A percentile compares a stretch with the other conserved stretches of the same genome.
These are phyloP conservation scores for Lycaon pictus DNA, from an alignment of 2,113 vertebrate genomes.

Conservation along the genomic window DNA sequence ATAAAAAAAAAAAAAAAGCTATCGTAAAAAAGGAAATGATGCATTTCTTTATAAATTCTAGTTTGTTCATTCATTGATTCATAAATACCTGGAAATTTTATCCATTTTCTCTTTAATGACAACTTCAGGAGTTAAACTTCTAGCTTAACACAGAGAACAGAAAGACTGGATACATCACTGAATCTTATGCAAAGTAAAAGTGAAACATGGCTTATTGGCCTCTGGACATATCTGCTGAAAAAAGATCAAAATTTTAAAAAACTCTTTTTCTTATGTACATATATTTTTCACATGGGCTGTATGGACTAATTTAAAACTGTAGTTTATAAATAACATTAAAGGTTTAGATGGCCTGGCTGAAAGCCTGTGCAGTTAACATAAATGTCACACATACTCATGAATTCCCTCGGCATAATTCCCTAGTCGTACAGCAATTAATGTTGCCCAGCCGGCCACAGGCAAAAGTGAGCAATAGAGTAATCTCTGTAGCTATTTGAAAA, in stretches of 20 bases:
- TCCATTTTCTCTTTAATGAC: neutral
- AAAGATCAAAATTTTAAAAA: neutral
- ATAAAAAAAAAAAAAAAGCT: neutral
- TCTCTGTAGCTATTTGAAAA: constrained; percentile 51
- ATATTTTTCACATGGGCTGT: neutral
- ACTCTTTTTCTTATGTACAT: neutral
- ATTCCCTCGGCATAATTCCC: neutral
- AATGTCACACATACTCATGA: constrained; percentile 48
- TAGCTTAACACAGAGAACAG: neutral
- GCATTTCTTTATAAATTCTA: neutral
- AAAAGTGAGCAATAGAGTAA: neutral
- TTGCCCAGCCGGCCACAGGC: neutral
- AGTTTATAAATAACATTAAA: neutral
- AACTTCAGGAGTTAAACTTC: neutral
- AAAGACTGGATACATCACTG: neutral
- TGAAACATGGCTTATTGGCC: neutral
- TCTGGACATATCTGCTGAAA: neutral
- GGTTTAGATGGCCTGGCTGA: constrained; percentile 22
- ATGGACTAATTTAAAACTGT: constrained; percentile 66
- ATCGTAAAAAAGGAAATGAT: neutral
- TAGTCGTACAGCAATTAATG: constrained; percentile 27
- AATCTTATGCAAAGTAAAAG: neutral
- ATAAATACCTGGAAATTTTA: neutral
- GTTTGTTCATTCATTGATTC: neutral
- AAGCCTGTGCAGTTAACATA: neutral